Evolutionary conservation across 1,140 invertebrate species (phyloP), one percentile per base, ranked within the genome.

Genomic region (Aphidius gifuensis): DNA sequence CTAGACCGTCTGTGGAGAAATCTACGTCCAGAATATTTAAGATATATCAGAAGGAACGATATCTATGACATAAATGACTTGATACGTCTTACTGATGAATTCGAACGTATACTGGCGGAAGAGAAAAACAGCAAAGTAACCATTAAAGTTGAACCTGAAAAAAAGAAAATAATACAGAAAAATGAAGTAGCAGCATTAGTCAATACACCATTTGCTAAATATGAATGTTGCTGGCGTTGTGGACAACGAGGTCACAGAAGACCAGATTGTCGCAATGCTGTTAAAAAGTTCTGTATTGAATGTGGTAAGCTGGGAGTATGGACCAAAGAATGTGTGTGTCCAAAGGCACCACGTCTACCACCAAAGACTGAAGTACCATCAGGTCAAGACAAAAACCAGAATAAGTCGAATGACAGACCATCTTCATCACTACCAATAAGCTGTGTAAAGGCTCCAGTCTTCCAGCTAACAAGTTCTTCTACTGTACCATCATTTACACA

Each of bases 311-410:
- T 7, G 11, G 11, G 40, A 11, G 51, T 54, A 5, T 40, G 11
- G 8, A 40, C 51, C 3, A 54, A 11, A 40, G 51, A 54, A 6
- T 51, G 49, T 51, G 21, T 9, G 5, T 51, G 49, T 32, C 6
- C 5, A 23, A 51, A 5, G 9, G 21, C 49, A 23, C 49, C 5
- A 51, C 38, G 49, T 63, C 60, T 16, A 62, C 60, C 53, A 23
- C 53, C 62, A 54, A 16, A 59, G 58, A 51, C 16, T 5, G 38
- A 49, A n/a, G 7, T 7, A 9, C 6, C 8, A 21, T 32, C n/a
- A 32, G 9, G 23, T 0, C 38, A 5, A 23, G 4, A 23, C 49
- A 5, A 32, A 0, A 23, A 32, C 9, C 16, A 16, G 16, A 11
- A 6, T 1, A 51, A 4, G 21, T 9, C 49, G 6, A 32, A 32